Evolutionary conservation across 1,140 invertebrate species (phyloP).

Genomic region (Camponotus pennsylvanicus): DNA sequence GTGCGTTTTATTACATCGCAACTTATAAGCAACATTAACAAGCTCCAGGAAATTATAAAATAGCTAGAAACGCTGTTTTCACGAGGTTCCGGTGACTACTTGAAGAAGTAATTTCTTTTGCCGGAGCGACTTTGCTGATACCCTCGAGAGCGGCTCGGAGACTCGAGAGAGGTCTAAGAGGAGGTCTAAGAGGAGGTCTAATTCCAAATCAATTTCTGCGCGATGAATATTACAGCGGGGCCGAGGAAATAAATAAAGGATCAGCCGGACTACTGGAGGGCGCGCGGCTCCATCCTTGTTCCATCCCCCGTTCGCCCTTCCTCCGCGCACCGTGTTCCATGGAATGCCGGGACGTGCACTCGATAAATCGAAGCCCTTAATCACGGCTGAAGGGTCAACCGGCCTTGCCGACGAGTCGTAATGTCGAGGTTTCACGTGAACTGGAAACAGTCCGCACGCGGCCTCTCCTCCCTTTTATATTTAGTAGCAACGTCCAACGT

Average conservation of each 20-base stretch:
- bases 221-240: conserved; percentile 83
- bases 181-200: conserved; percentile 77
- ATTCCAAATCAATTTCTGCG: conserved; percentile 83
- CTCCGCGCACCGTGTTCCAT: conserved; percentile 2
- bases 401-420: conserved; percentile 59
- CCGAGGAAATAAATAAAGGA: conserved; percentile 82
- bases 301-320: conserved; percentile 41
- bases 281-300: conserved; percentile 69
- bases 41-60: conserved; percentile 29
- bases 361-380: conserved; percentile 74
- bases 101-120: conserved; percentile 73
- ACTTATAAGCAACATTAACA: conserved; percentile 9
- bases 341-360: conserved; percentile 40
- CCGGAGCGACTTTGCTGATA: conserved; percentile 47
- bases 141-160: conserved; percentile 43
- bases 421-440: conserved; percentile 47
- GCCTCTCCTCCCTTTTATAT: conserved; percentile 66
- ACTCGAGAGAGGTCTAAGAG: conserved; percentile 64
- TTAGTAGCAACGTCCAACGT: conserved; percentile 61
- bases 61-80: neutral
- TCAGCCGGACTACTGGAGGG: conserved; percentile 59
- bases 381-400: conserved; percentile 68
- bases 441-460: conserved; percentile 48
- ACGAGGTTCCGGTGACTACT: conserved; percentile 4
- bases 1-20: conserved; percentile 2